phyloP scores from a whole-genome alignment of 37 sponge, comb jelly and placozoan genomes.

The Agelas oroides region DNA sequence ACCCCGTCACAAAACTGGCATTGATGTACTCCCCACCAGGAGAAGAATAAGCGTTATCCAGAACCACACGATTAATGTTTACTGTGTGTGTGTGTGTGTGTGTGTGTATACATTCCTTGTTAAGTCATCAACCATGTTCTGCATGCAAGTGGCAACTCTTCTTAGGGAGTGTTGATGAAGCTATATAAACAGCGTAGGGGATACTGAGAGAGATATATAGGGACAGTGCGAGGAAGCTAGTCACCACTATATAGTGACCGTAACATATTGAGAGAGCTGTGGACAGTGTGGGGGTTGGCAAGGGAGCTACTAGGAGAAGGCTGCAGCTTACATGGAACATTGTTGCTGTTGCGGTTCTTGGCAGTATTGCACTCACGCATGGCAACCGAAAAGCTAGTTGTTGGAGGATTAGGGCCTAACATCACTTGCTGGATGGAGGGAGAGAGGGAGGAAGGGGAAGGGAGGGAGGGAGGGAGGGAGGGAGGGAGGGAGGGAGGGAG shows the following conservation, averaged over 20 bases:
- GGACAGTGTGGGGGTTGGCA: conserved; percentile 19
- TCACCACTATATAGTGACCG: no score
- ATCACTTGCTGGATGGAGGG: conserved; percentile 18
- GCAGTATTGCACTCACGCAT: background rate
- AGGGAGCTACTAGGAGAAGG: no score
- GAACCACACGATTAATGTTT: conserved; percentile 27
- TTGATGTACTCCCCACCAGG: conserved; percentile 34
- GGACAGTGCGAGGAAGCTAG: no score
- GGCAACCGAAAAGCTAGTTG: conserved; percentile 3
- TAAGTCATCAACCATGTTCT: no score
- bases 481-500: background rate
- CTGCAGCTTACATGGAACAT: conserved; percentile 12
- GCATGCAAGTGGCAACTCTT: no score
- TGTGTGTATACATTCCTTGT: background rate
- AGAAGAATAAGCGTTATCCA: background rate
- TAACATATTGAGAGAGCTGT: no score
- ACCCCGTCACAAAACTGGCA: conserved; percentile 49
- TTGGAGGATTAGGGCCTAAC: background rate
- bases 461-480: background rate
- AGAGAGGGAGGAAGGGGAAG: background rate
- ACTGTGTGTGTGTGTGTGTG: conserved; percentile 34
- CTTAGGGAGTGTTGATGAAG: no score
- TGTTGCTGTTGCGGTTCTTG: conserved; percentile 19
- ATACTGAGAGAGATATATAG: no score
- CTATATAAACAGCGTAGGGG: no score